Base-by-base conservation (phyloP, 2,113 vertebrate species). In the Nycticorax nycticorax region DNA sequence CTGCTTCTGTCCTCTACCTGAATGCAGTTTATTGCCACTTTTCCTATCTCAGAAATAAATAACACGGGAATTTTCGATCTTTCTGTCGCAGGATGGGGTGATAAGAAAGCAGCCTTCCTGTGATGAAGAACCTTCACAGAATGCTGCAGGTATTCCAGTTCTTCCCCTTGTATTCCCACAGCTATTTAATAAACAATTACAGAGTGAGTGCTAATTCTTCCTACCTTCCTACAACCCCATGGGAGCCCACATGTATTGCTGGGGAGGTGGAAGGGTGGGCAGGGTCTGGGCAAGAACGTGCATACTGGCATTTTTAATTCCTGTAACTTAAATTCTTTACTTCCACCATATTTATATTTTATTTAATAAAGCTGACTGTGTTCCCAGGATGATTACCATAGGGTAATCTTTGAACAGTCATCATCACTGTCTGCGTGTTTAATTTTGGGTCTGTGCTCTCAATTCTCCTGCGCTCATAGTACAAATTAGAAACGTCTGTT, bases 11-110 rank as follows among this genome's bases (percentile, higher is more conserved):
- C 13, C 73, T 73, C 21, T 76, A 20, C 23, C 8, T 57, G 16
- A 53, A 11, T 26, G 19, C 9, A 48, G 3, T 47, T 55, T 56
- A 43, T 47, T 80, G 83, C 32, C 4, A 3, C 27, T 67, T 89
- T 94, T 77, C 43, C 19, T 43, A 4, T 67, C 41, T 81, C 52
- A 95, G 56, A 89, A 91, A 59, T 57, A 59, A 84, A 32, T n/a
- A 52, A 32, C 27, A 47, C 33, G 33, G 21, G n/a, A 60, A 32
- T 86, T 83, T 56, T 66, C 32, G 45, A 2, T 82, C 23, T 35
- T 88, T 72, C 48, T 84, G 12, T 62, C 0, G 0, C 28, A 37
- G 5, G 64, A 24, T 2, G 0, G 23, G 64, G 20, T 41, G 35
- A 16, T 47, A 63, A 60, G 55, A 71, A 66, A 83, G 28, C 41